Conservation (phyloP, 2,797 vertebrate genomes). For the Xiphophorus birchmanni region DNA sequence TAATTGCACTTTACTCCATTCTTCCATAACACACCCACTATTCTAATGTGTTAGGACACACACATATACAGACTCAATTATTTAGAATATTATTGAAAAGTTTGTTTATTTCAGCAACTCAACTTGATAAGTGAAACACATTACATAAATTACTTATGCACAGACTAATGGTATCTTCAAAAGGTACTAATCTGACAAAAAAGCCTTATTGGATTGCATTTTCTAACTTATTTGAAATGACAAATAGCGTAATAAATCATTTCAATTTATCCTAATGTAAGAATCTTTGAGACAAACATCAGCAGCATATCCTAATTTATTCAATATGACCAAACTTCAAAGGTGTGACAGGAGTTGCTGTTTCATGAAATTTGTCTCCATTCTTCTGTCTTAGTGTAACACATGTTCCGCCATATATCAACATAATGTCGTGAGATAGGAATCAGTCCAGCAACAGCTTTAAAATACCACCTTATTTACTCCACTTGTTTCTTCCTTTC, state of each 20-base stretch:
- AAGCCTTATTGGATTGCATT: neutral
- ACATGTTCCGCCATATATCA: neutral
- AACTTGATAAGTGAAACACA: neutral
- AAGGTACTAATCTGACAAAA: neutral
- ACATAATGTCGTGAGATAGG: neutral
- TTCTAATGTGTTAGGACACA: neutral
- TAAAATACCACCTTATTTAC: neutral
- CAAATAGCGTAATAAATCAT: neutral
- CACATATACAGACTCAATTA: too few species aligned
- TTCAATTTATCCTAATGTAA: neutral
- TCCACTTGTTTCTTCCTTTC: neutral
- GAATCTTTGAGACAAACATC: too few species aligned
- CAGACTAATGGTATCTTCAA: neutral
- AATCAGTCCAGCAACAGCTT: neutral
- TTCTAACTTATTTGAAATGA: neutral
- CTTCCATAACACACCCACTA: neutral
- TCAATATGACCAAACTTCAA: neutral
- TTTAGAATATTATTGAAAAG: neutral
- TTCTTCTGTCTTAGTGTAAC: neutral
- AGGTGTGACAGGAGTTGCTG: neutral
- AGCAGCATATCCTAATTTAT: too few species aligned
- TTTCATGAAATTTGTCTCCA: neutral
- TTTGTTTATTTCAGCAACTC: neutral
- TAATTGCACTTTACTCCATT: too few species aligned
- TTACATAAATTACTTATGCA: neutral